phyloP scores from a whole-genome alignment of 2,888 invertebrate genomes.

The Dasysyrphus albostriatus region DNA sequence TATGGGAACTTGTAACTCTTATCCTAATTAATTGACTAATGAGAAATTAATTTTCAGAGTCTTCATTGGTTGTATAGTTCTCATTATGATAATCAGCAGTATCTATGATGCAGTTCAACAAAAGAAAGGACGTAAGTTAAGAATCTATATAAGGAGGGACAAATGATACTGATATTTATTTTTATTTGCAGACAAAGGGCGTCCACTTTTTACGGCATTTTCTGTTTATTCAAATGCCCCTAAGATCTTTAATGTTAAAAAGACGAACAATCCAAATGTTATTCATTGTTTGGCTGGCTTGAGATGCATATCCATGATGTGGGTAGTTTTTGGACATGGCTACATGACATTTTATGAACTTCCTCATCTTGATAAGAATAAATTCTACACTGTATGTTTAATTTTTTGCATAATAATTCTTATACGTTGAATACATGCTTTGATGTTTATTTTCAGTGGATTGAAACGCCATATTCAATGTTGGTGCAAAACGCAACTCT shows the following conservation, averaged over 20 bases:
- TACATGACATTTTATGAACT: conserved; percentile 82
- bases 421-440: not conserved
- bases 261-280: conserved; percentile 81
- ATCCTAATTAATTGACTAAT: not conserved
- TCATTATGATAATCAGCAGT: conserved; percentile 80
- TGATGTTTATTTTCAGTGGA: conserved; percentile 78
- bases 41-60: conserved; percentile 75
- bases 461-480: conserved; percentile 82
- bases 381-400: conserved; percentile 78
- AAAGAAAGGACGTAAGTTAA: conserved; percentile 79
- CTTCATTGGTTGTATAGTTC: conserved; percentile 80
- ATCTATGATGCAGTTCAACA: conserved; percentile 81
- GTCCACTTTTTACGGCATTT: conserved; percentile 80
- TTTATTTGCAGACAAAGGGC: conserved; percentile 78
- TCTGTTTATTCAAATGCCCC: conserved; percentile 84
- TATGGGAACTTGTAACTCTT: conserved; percentile 59
- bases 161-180: not conserved
- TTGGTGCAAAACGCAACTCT: conserved; percentile 84
- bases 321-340: conserved; percentile 84
- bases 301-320: conserved; percentile 84
- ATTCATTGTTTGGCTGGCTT: conserved; percentile 84
- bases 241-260: conserved; percentile 82
- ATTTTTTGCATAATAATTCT: not conserved
- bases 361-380: conserved; percentile 81
- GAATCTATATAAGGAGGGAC: not conserved